Conservation (phyloP, 1,140 invertebrate genomes). For the Bombus pyrosoma region DNA sequence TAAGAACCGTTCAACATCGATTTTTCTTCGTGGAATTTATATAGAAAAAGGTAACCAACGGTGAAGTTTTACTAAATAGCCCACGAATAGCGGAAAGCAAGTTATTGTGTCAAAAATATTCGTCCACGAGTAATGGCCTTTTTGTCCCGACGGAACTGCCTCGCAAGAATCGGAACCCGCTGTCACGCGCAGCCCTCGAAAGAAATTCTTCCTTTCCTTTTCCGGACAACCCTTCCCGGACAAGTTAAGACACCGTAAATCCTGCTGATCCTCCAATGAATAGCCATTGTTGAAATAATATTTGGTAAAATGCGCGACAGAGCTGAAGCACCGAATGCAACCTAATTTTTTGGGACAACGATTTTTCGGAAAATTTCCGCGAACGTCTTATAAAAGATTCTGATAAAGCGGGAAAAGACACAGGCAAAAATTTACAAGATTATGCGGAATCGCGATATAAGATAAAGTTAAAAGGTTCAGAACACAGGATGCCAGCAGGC, state of each 20-base stretch:
- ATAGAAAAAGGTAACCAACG: neutral
- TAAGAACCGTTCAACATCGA: neutral
- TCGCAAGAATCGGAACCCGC: neutral
- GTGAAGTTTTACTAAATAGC: neutral
- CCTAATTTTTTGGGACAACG: neutral
- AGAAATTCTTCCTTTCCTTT: neutral
- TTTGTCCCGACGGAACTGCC: neutral
- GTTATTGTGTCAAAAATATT: slow-evolving; percentile 1
- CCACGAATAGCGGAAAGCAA: neutral
- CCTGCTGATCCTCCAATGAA: neutral
- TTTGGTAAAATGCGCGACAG: neutral
- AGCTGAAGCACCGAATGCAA: no score
- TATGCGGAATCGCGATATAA: neutral
- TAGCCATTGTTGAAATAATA: slow-evolving; percentile 6
- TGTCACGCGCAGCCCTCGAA: neutral
- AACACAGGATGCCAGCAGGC: no score
- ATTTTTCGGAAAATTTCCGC: neutral
- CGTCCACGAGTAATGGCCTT: neutral
- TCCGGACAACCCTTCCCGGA: neutral
- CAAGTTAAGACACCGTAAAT: neutral
- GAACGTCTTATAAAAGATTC: neutral
- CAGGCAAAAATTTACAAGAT: no score
- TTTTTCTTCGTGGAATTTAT: neutral
- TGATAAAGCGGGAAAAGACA: neutral
- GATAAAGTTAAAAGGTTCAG: neutral